These are phyloP conservation scores for Chinchilla lanigera DNA, from an alignment of 2,113 vertebrate species.

Conservation along the genomic window DNA sequence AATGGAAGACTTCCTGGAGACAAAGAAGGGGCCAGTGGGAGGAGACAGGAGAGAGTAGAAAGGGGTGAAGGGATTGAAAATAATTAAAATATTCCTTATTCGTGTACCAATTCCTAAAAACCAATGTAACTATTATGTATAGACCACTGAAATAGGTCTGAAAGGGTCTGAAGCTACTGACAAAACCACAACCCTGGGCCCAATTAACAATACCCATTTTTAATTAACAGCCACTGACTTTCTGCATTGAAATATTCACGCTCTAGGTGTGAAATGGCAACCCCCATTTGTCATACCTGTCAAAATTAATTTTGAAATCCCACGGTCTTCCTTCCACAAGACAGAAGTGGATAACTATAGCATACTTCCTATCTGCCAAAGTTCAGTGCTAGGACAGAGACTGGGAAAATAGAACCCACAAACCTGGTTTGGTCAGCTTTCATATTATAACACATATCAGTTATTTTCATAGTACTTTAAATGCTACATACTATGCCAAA, in stretches of 20 bases:
- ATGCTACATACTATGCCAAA: background rate
- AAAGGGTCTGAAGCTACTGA: constrained; percentile 79
- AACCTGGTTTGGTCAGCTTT: constrained; percentile 47
- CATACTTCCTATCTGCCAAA: constrained; percentile 60
- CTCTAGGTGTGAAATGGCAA: constrained; percentile 82
- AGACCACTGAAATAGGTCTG: constrained; percentile 64
- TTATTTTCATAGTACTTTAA: constrained; percentile 18
- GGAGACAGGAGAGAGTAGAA: background rate
- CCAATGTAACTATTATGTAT: background rate
- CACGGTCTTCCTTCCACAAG: constrained; percentile 63
- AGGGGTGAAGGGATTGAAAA: background rate
- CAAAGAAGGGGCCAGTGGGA: background rate
- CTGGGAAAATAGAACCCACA: constrained; percentile 40
- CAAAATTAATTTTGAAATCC: constrained; percentile 81
- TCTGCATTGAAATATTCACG: constrained; percentile 82
- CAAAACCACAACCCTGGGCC: constrained; percentile 79
- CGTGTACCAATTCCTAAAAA: background rate
- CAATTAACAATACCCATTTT: constrained; percentile 83
- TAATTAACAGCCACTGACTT: constrained; percentile 83
- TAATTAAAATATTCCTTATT: background rate
- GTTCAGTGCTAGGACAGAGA: constrained; percentile 70
- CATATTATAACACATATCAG: background rate
- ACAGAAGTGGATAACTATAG: constrained; percentile 54
- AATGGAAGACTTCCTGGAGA: background rate
- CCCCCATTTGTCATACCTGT: constrained; percentile 82